Percentiles rank a stretch among this genome's conserved stretches.
Evolutionary conservation across 2,888 invertebrate species (phyloP).

Genomic region (Tachina lurida): DNA sequence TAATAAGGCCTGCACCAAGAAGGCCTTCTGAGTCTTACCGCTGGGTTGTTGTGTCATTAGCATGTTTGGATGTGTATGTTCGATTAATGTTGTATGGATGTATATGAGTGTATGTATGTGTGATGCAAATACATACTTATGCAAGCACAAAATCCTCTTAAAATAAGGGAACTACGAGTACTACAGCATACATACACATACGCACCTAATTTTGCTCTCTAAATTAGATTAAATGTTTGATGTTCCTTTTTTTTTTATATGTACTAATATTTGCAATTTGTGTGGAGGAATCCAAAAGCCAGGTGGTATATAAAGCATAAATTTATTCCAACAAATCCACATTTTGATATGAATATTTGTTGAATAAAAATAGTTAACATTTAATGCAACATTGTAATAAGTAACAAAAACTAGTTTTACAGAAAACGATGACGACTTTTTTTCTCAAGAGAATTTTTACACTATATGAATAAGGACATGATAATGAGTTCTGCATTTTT

Average conservation of each 20-base stretch:
- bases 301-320: slow-evolving; percentile 26
- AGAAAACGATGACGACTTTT: too few relatives aligned
- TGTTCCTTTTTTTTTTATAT: not conserved
- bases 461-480: too few relatives aligned
- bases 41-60: slow-evolving; percentile 3
- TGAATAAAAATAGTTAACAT: not conserved
- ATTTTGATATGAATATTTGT: slow-evolving; percentile 16
- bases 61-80: not conserved
- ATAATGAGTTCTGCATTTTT: too few relatives aligned
- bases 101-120: not conserved
- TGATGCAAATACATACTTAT: not conserved
- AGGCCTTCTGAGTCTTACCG: too few relatives aligned
- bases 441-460: too few relatives aligned
- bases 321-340: not conserved
- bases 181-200: not conserved
- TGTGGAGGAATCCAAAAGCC: slow-evolving; percentile 2
- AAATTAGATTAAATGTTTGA: slow-evolving; percentile 44
- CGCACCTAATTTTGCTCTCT: slow-evolving; percentile 22
- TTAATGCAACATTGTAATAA: too few relatives aligned
- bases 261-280: not conserved
- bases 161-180: not conserved
- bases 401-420: too few relatives aligned
- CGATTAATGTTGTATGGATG: not conserved
- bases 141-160: slow-evolving; percentile 8
- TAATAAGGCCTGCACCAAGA: too few relatives aligned